Evolutionary conservation across 2,888 invertebrate species (phyloP).

Genomic region (Teleogryllus oceanicus): DNA sequence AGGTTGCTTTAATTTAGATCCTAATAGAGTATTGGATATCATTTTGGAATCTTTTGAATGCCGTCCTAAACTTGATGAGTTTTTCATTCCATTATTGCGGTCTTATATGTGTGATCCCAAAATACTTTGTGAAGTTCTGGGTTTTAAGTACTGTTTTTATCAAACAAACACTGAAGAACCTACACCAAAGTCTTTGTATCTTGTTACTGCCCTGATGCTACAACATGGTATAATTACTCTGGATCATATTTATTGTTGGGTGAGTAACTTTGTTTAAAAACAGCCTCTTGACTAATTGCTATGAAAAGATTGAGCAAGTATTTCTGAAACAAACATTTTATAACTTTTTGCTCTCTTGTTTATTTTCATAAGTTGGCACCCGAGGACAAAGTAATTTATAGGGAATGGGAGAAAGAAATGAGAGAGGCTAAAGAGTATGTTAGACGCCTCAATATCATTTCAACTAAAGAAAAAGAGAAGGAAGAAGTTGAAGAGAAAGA

Average conservation of each 20-base stretch:
- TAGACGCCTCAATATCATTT: constrained; percentile 77
- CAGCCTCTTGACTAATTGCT: background rate
- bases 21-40: constrained; percentile 93
- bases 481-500: constrained; percentile 69
- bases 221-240: constrained; percentile 82
- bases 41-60: constrained; percentile 95
- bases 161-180: constrained; percentile 60
- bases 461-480: constrained; percentile 74
- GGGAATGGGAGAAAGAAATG: constrained; percentile 78
- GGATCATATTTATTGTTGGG: constrained; percentile 88
- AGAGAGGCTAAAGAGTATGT: constrained; percentile 82
- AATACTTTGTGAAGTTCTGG: constrained; percentile 90
- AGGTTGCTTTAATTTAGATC: constrained; percentile 99
- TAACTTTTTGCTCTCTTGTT: background rate
- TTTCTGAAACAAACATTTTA: background rate
- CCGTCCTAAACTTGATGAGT: constrained; percentile 65
- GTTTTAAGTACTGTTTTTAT: constrained; percentile 79
- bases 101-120: constrained; percentile 84
- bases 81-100: constrained; percentile 82
- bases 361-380: constrained; percentile 66
- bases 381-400: constrained; percentile 74
- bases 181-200: constrained; percentile 77
- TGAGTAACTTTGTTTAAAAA: constrained; percentile 49
- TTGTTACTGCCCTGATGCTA: constrained; percentile 83
- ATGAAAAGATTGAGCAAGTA: background rate